These are phyloP conservation scores for Drosophila auraria DNA, from an alignment of 1,140 invertebrate genomes.

Conservation along the genomic window DNA sequence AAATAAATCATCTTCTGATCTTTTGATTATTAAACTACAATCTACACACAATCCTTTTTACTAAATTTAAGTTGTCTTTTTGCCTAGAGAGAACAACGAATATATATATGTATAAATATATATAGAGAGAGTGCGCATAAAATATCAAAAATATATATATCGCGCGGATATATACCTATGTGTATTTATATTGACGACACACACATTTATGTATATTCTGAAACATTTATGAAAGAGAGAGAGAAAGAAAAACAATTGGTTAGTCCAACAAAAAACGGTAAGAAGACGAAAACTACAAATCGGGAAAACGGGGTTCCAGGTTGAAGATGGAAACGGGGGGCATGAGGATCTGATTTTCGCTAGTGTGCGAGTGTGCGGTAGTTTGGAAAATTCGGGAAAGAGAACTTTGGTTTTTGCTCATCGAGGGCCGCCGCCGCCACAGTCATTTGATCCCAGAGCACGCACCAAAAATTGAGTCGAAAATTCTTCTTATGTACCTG, in stretches of 20 bases:
- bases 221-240: conserved; percentile 77
- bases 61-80: conserved; percentile 59
- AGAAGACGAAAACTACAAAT: conserved; percentile 52
- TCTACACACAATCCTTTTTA: conserved; percentile 49
- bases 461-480: conserved; percentile 57
- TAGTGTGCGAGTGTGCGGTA: conserved; percentile 40
- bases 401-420: conserved; percentile 20
- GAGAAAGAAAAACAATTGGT: conserved; percentile 75
- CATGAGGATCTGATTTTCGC: conserved; percentile 8
- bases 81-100: conserved; percentile 52
- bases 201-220: conserved; percentile 77
- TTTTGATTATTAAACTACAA: conserved; percentile 42
- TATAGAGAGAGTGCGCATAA: conserved; percentile 61
- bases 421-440: conserved; percentile 45
- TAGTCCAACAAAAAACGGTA: conserved; percentile 66
- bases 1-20: conserved; percentile 49
- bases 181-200: conserved; percentile 67
- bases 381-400: conserved; percentile 33
- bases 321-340: conserved; percentile 30
- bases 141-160: conserved; percentile 55
- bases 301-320: conserved; percentile 40
- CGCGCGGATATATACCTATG: conserved; percentile 46
- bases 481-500: conserved; percentile 69
- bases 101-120: conserved; percentile 35
- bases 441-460: conserved; percentile 77